Evolutionary conservation across 2,797 vertebrate species (phyloP).

Genomic region (Sebastolobus altivelis): DNA sequence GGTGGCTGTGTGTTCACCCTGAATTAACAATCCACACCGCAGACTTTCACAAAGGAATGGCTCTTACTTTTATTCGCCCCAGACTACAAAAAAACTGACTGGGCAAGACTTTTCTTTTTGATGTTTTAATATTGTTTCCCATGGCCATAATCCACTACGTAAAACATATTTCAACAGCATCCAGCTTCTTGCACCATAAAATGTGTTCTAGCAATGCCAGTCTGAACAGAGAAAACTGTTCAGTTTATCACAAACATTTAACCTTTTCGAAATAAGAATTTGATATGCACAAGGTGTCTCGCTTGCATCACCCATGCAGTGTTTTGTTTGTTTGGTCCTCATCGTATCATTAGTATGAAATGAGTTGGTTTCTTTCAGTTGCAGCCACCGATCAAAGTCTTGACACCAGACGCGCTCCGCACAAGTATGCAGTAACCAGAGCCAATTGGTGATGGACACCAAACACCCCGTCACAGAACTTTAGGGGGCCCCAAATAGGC

Average conservation of each 20-base stretch:
- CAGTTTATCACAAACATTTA: not conserved
- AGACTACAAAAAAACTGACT: slow-evolving; percentile 24
- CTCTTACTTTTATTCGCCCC: slow-evolving; percentile 41
- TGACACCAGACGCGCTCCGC: slow-evolving; percentile 80
- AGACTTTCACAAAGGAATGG: slow-evolving; percentile 56
- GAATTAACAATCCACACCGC: slow-evolving; percentile 64
- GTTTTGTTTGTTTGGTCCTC: slow-evolving; percentile 38
- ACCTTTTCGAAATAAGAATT: not conserved
- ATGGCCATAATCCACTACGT: not conserved
- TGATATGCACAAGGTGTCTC: not conserved
- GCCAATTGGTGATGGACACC: slow-evolving; percentile 83
- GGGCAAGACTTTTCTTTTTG: slow-evolving; percentile 27
- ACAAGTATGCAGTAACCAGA: slow-evolving; percentile 79
- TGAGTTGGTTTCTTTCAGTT: slow-evolving; percentile 52
- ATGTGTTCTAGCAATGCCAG: not conserved
- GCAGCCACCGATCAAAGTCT: slow-evolving; percentile 80
- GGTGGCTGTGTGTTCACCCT: slow-evolving; percentile 71
- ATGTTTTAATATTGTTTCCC: slow-evolving; percentile 17
- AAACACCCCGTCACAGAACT: slow-evolving; percentile 79
- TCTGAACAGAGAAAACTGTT: not conserved
- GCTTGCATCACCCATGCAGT: not conserved
- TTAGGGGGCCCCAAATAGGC: slow-evolving; percentile 76
- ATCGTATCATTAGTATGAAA: slow-evolving; percentile 55
- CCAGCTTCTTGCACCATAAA: not conserved
- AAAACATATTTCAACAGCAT: slow-evolving; percentile 14